Evolutionary conservation across 2,888 invertebrate genomes (phyloP), one percentile per base, ranked within the genome.

Genomic region (Axea sp.): DNA sequence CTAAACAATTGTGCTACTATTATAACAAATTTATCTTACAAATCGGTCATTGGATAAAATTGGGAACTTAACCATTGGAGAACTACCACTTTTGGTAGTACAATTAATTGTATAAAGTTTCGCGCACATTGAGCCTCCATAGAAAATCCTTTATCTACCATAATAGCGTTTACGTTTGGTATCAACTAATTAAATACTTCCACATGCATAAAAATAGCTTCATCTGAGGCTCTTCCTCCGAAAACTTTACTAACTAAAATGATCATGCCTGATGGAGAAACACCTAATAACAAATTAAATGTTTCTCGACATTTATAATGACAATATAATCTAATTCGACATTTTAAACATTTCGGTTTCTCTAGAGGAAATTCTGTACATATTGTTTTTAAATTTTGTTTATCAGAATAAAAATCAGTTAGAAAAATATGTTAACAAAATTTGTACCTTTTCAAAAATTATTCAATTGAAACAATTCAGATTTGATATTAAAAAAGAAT

Each of bases 101-200:
- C 49, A 8, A 62, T 67, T 19, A 71, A 11, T 9, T 73, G 8
- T 0, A 75, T 60, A 12, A 7, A 33, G 5, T 26, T 0, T 1
- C 3, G 0, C 3, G 28, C 37, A 24, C 69, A 76, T 33, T 64
- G 3, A 19, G 17, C n/a, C 3, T 73, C 47, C 4, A 76, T 67
- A 0, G 28, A 1, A 39, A 73, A 72, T 0, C 62, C 72, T 7
- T 68, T 53, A 15, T 73, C 69, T 0, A 64, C 68, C 65, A 76
- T 76, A n/a, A 76, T 51, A 2, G 73, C 76, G 41, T 76, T 69
- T 6, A 3, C 8, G n/a, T 19, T 24, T 31, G 65, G 60, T 5
- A 9, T 35, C 6, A 76, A 9, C 43, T 37, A 64, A 0, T 69
- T 8, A 5, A 49, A 11, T 1, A 73, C 8, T 2, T 19, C 26